These are phyloP conservation scores for Mus pahari DNA, from an alignment of 2,113 vertebrate genomes.

Conservation along the genomic window DNA sequence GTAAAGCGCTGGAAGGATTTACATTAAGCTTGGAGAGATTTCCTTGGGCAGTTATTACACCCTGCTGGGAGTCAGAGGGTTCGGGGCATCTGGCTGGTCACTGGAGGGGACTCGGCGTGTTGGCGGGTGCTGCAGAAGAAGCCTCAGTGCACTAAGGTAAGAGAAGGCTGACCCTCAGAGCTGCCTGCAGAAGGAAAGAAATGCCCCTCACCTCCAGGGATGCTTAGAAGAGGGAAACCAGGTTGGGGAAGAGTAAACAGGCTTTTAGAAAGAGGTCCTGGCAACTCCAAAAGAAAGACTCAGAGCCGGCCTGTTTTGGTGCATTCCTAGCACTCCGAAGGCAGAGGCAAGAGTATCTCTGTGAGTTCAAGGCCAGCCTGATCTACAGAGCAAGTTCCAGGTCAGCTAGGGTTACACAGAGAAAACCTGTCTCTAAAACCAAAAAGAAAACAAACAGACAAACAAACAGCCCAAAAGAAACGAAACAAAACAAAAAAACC, in stretches of 20 bases:
- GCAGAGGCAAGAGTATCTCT: too few species aligned
- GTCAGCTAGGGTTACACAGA: too few species aligned
- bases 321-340: too few species aligned
- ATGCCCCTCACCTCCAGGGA: neutral
- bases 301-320: too few species aligned
- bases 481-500: too few species aligned
- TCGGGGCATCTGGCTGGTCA: neutral
- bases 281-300: neutral
- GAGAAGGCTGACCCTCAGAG: neutral
- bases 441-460: too few species aligned
- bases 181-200: neutral
- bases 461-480: too few species aligned
- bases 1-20: constrained; percentile 31
- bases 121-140: neutral
- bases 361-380: too few species aligned
- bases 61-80: constrained; percentile 2
- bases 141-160: constrained; percentile 24
- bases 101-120: neutral
- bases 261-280: neutral
- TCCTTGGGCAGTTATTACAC: neutral
- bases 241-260: neutral
- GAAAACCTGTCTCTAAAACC: too few species aligned
- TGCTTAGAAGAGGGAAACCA: neutral
- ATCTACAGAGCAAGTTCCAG: too few species aligned
- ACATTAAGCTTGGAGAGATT: neutral